Evolutionary conservation across 2,113 vertebrate species (phyloP).

Genomic region (Paradoxurus hermaphroditus): DNA sequence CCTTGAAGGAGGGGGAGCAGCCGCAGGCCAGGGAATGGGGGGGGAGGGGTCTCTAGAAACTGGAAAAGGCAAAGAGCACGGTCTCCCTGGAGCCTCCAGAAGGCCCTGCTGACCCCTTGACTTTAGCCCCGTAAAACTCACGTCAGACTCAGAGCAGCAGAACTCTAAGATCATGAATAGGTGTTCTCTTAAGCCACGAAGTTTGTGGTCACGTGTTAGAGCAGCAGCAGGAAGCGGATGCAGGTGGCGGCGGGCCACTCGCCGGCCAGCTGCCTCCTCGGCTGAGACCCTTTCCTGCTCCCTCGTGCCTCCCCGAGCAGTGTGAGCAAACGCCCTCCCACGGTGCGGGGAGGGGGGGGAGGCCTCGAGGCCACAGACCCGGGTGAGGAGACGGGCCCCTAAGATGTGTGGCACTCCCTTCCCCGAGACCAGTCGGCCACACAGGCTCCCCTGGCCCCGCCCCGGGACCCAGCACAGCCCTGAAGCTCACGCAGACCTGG

Average conservation of each 20-base stretch:
- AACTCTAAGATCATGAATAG: rapidly evolving
- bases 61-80: too few relatives aligned
- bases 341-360: background rate
- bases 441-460: background rate
- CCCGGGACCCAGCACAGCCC: background rate
- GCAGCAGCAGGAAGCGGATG: background rate
- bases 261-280: background rate
- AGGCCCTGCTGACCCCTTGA: background rate
- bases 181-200: background rate
- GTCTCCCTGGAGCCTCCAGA: background rate
- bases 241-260: background rate
- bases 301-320: background rate
- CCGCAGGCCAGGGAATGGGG: background rate
- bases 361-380: background rate
- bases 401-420: background rate
- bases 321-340: background rate
- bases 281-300: background rate
- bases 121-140: rapidly evolving
- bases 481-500: background rate
- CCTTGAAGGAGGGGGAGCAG: background rate
- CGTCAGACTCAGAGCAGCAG: background rate
- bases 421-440: background rate
- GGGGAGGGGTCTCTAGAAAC: background rate
- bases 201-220: too few relatives aligned
- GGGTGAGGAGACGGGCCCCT: background rate